Percentiles rank a stretch among this genome's conserved stretches.
Evolutionary conservation across 2,113 vertebrate genomes (phyloP).

Genomic region (Entomyzon cyanotis): DNA sequence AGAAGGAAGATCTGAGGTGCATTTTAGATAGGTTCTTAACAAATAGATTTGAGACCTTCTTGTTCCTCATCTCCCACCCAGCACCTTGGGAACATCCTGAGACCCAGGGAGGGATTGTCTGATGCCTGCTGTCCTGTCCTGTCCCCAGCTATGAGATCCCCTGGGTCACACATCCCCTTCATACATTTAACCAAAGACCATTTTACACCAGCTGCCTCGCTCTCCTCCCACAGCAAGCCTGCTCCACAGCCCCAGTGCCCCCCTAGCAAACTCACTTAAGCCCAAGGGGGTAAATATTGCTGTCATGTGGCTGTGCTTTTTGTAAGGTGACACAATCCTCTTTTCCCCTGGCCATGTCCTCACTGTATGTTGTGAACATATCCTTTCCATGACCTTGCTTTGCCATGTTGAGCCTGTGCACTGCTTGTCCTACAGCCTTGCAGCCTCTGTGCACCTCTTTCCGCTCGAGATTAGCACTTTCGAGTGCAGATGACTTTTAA

Average conservation of each 20-base stretch:
- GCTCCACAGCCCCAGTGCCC: not conserved
- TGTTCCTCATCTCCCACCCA: not conserved
- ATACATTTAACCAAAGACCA: not conserved
- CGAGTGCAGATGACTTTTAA: not conserved
- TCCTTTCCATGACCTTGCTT: not conserved
- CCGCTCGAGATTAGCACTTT: not conserved
- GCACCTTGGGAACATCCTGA: not conserved
- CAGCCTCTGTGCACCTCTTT: not conserved
- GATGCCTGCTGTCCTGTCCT: not conserved
- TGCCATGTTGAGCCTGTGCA: not conserved
- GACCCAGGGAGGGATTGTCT: not conserved
- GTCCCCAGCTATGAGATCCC: not conserved
- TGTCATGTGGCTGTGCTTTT: not conserved
- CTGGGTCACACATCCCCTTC: fast-evolving
- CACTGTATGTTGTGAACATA: fast-evolving
- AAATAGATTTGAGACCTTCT: not conserved
- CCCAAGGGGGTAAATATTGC: not conserved
- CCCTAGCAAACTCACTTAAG: not conserved
- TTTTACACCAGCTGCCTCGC: not conserved
- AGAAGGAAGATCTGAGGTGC: not conserved
- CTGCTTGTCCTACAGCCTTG: not conserved
- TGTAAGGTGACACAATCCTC: not conserved
- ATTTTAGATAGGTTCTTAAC: not conserved
- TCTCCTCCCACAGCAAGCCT: not conserved
- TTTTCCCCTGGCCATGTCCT: not conserved